Percentiles rank a stretch among this genome's conserved stretches.
phyloP scores from a whole-genome alignment of 2,888 invertebrate species.

The Chrysotoxum bicinctum region DNA sequence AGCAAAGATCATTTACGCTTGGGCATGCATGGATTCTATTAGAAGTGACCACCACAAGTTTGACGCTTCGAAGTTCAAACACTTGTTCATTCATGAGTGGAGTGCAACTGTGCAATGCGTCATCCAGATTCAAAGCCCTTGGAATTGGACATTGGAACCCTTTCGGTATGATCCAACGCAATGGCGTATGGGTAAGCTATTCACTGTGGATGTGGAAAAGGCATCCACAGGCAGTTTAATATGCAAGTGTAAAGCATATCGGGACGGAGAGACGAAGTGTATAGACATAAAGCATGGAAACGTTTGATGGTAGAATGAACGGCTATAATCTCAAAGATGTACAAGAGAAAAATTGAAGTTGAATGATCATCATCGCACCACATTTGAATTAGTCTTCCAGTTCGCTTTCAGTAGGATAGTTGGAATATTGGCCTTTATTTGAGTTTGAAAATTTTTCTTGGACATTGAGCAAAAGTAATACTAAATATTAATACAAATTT shows the following conservation, averaged over 20 bases:
- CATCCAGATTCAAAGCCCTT: conserved; percentile 41
- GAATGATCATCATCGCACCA: conserved; percentile 64
- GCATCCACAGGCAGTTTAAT: conserved; percentile 41
- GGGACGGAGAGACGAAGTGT: conserved; percentile 18
- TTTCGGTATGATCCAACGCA: conserved; percentile 66
- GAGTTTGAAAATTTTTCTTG: not conserved
- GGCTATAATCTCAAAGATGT: conserved; percentile 64
- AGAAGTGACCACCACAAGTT: conserved; percentile 50
- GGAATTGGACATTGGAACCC: conserved; percentile 48
- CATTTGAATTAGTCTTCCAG: conserved; percentile 74
- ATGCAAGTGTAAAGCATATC: conserved; percentile 45
- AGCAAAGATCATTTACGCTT: not conserved
- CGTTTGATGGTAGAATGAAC: conserved; percentile 64
- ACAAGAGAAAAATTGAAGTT: conserved; percentile 63
- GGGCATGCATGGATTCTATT: conserved; percentile 15
- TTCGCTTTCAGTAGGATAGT: conserved; percentile 73
- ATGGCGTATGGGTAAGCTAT: conserved; percentile 27
- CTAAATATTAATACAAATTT: not conserved
- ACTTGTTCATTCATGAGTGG: conserved; percentile 32
- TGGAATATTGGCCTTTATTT: conserved; percentile 35
- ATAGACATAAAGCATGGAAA: conserved; percentile 42
- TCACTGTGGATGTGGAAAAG: conserved; percentile 18
- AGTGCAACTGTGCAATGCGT: conserved; percentile 34
- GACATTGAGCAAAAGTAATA: not conserved
- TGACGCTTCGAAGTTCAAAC: conserved; percentile 45